Evolutionary conservation across 2,888 invertebrate species (phyloP).

Genomic region (Deroplatys truncata): DNA sequence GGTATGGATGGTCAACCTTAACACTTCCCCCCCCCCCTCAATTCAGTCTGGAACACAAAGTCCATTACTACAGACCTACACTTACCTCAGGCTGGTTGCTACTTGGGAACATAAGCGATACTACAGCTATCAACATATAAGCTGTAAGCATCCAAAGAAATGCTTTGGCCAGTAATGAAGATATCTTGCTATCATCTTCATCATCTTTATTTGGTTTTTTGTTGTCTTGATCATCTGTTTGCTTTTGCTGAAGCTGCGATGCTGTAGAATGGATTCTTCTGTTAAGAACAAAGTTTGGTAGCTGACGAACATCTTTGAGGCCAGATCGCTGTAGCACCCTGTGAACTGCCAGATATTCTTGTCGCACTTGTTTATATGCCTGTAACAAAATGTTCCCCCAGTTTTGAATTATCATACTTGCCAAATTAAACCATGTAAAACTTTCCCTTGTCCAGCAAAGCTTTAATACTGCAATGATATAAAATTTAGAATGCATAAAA

Average conservation of each 20-base stretch:
- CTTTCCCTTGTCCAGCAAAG: no score
- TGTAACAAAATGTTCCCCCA: conserved; percentile 32
- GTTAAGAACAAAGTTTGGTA: conserved; percentile 24
- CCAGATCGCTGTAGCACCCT: conserved; percentile 33
- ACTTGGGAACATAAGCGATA: conserved; percentile 66
- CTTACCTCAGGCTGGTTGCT: conserved; percentile 69
- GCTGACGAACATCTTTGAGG: conserved; percentile 34
- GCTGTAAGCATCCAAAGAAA: conserved; percentile 76
- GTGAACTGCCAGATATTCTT: conserved; percentile 56
- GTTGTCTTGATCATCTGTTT: conserved; percentile 29
- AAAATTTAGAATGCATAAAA: no score
- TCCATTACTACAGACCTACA: no score
- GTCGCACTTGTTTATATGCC: conserved; percentile 42
- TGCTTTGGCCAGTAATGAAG: conserved; percentile 68
- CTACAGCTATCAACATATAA: conserved; percentile 67
- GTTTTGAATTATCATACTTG: no score
- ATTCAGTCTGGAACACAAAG: no score
- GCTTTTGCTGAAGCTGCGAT: conserved; percentile 22
- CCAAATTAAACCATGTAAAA: no score
- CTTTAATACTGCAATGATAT: no score
- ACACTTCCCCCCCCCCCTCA: no score
- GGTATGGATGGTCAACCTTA: no score
- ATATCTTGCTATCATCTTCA: conserved; percentile 65
- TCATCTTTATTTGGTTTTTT: conserved; percentile 39
- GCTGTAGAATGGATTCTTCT: conserved; percentile 28